Evolutionary conservation across 2,888 invertebrate genomes (phyloP).

Genomic region (Rambutsinella grinnellia): DNA sequence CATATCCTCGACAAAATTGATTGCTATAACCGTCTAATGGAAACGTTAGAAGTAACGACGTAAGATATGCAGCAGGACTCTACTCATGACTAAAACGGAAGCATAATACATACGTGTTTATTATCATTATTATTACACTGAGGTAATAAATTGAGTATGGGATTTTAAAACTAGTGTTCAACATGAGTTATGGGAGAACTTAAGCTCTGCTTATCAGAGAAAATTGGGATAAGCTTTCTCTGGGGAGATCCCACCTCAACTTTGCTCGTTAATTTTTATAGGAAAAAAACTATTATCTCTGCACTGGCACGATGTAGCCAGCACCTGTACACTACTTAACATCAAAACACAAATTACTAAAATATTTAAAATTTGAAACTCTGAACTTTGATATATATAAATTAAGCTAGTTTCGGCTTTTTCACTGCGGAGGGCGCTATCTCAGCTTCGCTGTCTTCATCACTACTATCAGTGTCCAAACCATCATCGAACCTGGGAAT

Average conservation of each 20-base stretch:
- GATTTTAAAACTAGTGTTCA: background rate
- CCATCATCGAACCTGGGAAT: constrained; percentile 63
- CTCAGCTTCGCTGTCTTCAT: constrained; percentile 41
- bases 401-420: too few relatives aligned
- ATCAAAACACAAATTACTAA: too few relatives aligned
- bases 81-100: background rate
- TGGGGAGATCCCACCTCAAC: background rate
- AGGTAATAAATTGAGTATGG: background rate
- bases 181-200: background rate
- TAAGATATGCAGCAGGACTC: background rate
- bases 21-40: background rate
- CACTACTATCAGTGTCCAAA: constrained; percentile 52
- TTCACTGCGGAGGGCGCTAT: too few relatives aligned
- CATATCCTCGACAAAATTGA: constrained; percentile 3
- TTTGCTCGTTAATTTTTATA: background rate
- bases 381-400: too few relatives aligned
- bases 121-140: too few relatives aligned
- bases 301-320: too few relatives aligned
- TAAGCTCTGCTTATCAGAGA: background rate
- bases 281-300: too few relatives aligned
- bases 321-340: too few relatives aligned
- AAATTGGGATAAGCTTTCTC: background rate
- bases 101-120: background rate
- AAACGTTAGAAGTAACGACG: background rate
- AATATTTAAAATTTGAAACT: too few relatives aligned